A percentile compares a stretch with the other conserved stretches of the same genome.
Evolutionary conservation across 92 coral and sea anemone genomes (phyloP).

Genomic region (Palythoa grandiflora): DNA sequence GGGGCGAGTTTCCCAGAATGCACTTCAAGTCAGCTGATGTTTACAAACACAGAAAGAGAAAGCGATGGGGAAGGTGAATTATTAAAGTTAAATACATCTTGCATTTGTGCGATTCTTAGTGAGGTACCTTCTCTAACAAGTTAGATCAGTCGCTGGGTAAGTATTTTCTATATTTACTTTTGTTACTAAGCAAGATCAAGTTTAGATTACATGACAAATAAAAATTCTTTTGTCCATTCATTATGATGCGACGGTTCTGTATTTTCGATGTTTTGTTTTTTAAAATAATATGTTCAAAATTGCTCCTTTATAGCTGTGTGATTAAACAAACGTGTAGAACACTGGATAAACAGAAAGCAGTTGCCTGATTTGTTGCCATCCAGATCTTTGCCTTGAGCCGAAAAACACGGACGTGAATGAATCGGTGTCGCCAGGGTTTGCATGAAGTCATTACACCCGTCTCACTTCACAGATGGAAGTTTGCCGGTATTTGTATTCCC

Average conservation of each 20-base stretch:
- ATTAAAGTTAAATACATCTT: neutral
- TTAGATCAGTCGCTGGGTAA: neutral
- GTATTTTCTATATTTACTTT: neutral
- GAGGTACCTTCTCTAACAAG: neutral
- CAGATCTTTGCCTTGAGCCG: neutral
- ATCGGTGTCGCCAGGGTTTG: constrained; percentile 50
- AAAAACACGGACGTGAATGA: constrained; percentile 35
- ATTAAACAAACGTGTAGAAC: neutral
- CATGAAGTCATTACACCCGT: constrained; percentile 98
- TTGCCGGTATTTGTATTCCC: constrained; percentile 98
- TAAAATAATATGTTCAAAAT: neutral
- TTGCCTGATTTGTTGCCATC: neutral
- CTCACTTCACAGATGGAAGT: constrained; percentile 97
- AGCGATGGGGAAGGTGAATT: neutral
- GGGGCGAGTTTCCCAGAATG: constrained; percentile 38
- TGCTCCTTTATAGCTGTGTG: neutral
- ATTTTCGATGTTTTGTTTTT: neutral
- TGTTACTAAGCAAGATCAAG: neutral
- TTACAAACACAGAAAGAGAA: constrained; percentile 14
- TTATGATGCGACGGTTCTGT: neutral
- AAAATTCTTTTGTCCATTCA: neutral
- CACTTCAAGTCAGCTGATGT: constrained; percentile 42
- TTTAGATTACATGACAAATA: neutral
- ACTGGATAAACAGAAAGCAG: neutral
- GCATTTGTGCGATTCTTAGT: neutral